A percentile compares a stretch with the other conserved stretches of the same genome.
Evolutionary conservation across 2,888 invertebrate genomes (phyloP).

Genomic region (Cyrtodaria siliqua): DNA sequence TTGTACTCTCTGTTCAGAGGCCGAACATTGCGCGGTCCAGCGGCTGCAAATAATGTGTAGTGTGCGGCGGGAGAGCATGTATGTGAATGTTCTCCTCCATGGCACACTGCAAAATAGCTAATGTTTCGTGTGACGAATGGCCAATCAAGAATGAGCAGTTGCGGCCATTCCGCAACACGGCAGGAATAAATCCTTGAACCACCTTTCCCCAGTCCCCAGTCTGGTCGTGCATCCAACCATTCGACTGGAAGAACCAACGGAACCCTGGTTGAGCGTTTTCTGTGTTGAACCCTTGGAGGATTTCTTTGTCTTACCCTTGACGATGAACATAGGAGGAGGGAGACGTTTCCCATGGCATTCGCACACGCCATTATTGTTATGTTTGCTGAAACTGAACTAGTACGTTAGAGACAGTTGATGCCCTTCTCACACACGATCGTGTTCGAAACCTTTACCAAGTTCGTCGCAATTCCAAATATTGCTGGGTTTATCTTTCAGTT

Average conservation of each 20-base stretch:
- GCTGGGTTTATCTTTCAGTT: background rate
- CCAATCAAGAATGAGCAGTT: slow-evolving; percentile 42
- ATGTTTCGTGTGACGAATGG: slow-evolving; percentile 56
- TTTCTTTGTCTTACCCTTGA: slow-evolving; percentile 35
- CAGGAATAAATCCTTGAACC: slow-evolving; percentile 39
- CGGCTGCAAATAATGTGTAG: slow-evolving; percentile 47
- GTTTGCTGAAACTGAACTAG: slow-evolving; percentile 2
- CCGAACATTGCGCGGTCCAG: slow-evolving; percentile 46
- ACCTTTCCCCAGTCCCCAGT: slow-evolving; percentile 27
- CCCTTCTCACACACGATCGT: background rate
- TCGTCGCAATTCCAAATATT: slow-evolving; percentile 22
- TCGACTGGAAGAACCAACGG: slow-evolving; percentile 29
- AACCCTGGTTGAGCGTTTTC: slow-evolving; percentile 8
- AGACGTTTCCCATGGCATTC: slow-evolving; percentile 21
- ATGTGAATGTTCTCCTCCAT: slow-evolving; percentile 48
- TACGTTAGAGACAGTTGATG: background rate
- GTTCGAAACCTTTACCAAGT: slow-evolving; percentile 4
- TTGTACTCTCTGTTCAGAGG: slow-evolving; percentile 50
- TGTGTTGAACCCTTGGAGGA: slow-evolving; percentile 32
- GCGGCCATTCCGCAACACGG: slow-evolving; percentile 32
- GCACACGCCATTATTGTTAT: slow-evolving; percentile 33
- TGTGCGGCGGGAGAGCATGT: slow-evolving; percentile 53
- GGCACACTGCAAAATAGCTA: slow-evolving; percentile 56
- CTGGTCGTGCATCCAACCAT: slow-evolving; percentile 54
- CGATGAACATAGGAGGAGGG: slow-evolving; percentile 42